phyloP scores from a whole-genome alignment of 2,888 invertebrate species.

The Ceratothoa steindachneri region DNA sequence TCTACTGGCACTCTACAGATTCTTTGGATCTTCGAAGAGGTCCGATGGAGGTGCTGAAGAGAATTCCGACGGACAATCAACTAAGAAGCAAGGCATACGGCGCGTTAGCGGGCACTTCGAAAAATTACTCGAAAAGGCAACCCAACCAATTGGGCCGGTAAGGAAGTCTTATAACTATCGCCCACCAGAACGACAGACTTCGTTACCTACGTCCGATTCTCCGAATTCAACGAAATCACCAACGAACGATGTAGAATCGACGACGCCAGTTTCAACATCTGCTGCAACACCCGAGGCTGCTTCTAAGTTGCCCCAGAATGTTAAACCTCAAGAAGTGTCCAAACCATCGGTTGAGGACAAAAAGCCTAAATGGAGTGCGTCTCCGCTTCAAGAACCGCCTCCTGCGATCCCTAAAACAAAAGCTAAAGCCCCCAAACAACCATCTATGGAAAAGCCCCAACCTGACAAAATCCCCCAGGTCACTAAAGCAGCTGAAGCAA shows the following conservation, averaged over 20 bases:
- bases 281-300: conserved; percentile 5
- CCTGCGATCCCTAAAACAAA: not conserved
- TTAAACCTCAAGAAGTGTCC: not conserved
- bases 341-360: too few species aligned
- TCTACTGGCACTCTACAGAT: conserved; percentile 4
- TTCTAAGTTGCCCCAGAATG: not conserved
- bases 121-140: not conserved
- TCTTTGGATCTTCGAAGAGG: not conserved
- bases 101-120: not conserved
- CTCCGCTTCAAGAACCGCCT: too few species aligned
- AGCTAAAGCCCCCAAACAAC: not conserved
- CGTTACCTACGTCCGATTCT: not conserved
- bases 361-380: too few species aligned
- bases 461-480: not conserved
- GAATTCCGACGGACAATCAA: conserved; percentile 1
- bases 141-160: not conserved
- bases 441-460: not conserved
- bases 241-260: not conserved
- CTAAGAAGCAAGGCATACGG: not conserved
- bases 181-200: not conserved
- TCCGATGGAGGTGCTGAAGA: not conserved
- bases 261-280: not conserved
- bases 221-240: not conserved
- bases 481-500: not conserved
- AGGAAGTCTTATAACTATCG: not conserved